These are phyloP conservation scores for Chauna torquata DNA, from an alignment of 2,113 vertebrate species.

Conservation along the genomic window DNA sequence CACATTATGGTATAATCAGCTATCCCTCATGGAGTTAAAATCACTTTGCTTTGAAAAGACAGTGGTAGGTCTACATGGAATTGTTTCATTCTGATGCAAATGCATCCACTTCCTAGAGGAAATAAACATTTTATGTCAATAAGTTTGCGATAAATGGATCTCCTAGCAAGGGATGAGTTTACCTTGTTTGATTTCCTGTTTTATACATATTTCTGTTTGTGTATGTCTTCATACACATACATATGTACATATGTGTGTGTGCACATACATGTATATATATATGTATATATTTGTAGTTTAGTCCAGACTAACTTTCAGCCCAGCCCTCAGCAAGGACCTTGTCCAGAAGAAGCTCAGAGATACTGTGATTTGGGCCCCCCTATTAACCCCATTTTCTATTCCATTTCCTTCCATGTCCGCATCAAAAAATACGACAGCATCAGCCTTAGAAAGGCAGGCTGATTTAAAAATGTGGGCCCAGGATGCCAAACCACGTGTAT, in stretches of 20 bases:
- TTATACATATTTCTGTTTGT: background rate
- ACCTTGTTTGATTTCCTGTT: slow-evolving; percentile 1
- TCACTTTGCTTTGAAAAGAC: slow-evolving; percentile 29
- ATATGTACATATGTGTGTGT: background rate
- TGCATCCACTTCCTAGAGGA: slow-evolving; percentile 28
- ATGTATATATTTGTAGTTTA: background rate
- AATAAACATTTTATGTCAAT: slow-evolving; percentile 33
- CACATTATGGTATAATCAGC: slow-evolving; percentile 16
- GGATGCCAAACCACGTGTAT: background rate
- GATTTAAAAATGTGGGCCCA: background rate
- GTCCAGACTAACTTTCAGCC: background rate
- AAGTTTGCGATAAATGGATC: background rate
- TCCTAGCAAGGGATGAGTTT: background rate
- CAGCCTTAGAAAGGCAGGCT: background rate
- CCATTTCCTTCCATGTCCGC: background rate
- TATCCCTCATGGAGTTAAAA: slow-evolving; percentile 4
- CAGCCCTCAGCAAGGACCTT: background rate
- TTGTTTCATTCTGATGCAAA: slow-evolving; percentile 23
- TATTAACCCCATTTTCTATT: background rate
- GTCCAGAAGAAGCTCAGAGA: background rate
- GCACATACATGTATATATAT: background rate
- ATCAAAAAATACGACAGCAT: background rate
- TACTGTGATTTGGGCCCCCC: background rate
- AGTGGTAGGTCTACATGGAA: slow-evolving; percentile 31
- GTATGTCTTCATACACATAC: background rate